Evolutionary conservation across 2,113 vertebrate genomes (phyloP).

Genomic region (Prunella himalayana): DNA sequence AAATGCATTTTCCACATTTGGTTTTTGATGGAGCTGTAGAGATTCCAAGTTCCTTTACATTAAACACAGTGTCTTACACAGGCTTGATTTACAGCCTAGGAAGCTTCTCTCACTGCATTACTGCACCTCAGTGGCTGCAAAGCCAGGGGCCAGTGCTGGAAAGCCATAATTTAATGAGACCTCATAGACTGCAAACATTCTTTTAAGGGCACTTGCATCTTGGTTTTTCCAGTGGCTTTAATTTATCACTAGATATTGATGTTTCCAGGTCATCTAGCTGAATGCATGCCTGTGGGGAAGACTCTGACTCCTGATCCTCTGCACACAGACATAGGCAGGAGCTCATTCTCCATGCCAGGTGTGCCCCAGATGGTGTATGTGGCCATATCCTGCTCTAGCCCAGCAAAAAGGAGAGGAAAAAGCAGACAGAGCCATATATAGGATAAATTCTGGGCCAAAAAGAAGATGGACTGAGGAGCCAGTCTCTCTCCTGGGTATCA

Average conservation of each 20-base stretch:
- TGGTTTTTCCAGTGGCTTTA: background rate
- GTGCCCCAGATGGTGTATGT: background rate
- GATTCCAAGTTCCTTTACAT: background rate
- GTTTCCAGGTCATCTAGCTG: background rate
- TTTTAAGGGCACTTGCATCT: background rate
- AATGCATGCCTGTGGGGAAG: background rate
- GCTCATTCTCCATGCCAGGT: background rate
- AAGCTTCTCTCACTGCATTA: background rate
- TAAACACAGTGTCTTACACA: background rate
- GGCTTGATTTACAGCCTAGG: conserved; percentile 1
- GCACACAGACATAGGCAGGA: background rate
- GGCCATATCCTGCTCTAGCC: background rate
- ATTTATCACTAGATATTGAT: background rate
- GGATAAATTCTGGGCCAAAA: background rate
- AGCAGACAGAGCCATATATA: background rate
- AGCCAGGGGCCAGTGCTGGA: background rate
- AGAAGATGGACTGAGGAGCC: background rate
- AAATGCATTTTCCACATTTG: background rate
- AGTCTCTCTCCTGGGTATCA: background rate
- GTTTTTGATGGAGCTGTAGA: background rate
- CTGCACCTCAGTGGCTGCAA: background rate
- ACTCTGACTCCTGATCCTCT: background rate
- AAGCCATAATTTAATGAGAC: background rate
- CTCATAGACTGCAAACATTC: background rate
- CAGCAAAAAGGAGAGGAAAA: background rate